Percentiles rank a stretch among this genome's conserved stretches.
These are phyloP conservation scores for Tadarida brasiliensis DNA, from an alignment of 2,797 vertebrate genomes.

Conservation along the genomic window DNA sequence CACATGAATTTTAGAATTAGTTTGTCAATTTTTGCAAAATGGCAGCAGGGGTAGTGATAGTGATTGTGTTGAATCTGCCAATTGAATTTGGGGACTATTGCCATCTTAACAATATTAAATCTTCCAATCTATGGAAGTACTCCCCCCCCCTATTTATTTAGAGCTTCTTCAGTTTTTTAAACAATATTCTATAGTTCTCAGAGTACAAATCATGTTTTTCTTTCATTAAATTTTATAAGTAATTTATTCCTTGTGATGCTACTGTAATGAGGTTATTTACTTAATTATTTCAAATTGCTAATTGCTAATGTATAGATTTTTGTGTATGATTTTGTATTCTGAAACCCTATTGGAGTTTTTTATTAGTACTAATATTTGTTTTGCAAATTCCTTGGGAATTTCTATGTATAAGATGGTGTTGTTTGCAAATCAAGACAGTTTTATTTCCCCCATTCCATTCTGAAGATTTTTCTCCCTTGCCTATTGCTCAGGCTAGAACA, in stretches of 20 bases:
- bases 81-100: not conserved
- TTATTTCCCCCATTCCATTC: not conserved
- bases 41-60: not conserved
- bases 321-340: not conserved
- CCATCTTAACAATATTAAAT: not conserved
- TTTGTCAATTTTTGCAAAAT: not conserved
- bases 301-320: not conserved
- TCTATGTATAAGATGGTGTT: not conserved
- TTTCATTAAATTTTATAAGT: not conserved
- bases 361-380: not conserved
- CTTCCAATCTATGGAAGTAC: not conserved
- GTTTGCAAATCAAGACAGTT: not conserved
- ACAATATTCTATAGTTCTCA: not conserved
- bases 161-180: not conserved
- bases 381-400: not conserved
- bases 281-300: not conserved
- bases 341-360: not conserved
- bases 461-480: not conserved
- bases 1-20: not conserved
- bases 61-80: not conserved
- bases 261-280: not conserved
- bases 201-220: not conserved
- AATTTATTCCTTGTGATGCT: not conserved
- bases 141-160: not conserved
- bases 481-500: not conserved